Percentiles rank a stretch among this genome's conserved stretches.
Evolutionary conservation across 2,888 invertebrate genomes (phyloP).

Genomic region (Gymnosoma rotundatum): DNA sequence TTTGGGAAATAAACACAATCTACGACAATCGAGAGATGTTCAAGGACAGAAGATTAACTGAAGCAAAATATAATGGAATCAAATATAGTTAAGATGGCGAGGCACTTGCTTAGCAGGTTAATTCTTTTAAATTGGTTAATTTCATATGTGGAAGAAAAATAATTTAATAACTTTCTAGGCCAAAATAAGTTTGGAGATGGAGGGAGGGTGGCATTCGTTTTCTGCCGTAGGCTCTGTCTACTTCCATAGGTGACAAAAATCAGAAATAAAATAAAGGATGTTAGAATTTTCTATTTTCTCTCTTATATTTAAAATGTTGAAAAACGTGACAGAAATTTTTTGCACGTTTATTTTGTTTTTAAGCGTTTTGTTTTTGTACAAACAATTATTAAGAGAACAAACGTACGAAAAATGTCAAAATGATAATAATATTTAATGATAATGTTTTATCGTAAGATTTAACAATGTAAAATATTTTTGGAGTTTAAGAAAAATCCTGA

Average conservation of each 20-base stretch:
- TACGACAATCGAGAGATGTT: too few species aligned
- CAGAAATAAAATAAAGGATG: conserved; percentile 74
- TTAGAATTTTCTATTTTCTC: conserved; percentile 43
- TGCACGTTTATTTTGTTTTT: conserved; percentile 80
- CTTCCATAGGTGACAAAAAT: conserved; percentile 75
- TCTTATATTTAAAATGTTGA: conserved; percentile 56
- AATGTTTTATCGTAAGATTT: conserved; percentile 33
- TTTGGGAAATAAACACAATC: too few species aligned
- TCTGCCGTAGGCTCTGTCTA: conserved; percentile 72
- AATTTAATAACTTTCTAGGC: too few species aligned
- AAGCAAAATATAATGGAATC: too few species aligned
- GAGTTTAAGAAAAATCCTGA: conserved; percentile 71
- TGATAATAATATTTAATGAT: conserved; percentile 74
- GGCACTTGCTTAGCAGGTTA: too few species aligned
- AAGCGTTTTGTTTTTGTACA: neutral
- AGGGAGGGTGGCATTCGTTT: conserved; percentile 58
- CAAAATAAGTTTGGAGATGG: too few species aligned
- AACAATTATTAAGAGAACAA: conserved; percentile 66
- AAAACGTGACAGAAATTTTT: conserved; percentile 79
- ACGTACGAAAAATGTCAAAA: conserved; percentile 77
- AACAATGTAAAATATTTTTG: conserved; percentile 2
- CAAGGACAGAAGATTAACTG: too few species aligned
- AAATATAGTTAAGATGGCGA: too few species aligned
- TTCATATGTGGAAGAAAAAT: too few species aligned
- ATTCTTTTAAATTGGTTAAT: too few species aligned